Evolutionary conservation across 2,888 invertebrate species (phyloP).

Genomic region (Drosophila cracens): DNA sequence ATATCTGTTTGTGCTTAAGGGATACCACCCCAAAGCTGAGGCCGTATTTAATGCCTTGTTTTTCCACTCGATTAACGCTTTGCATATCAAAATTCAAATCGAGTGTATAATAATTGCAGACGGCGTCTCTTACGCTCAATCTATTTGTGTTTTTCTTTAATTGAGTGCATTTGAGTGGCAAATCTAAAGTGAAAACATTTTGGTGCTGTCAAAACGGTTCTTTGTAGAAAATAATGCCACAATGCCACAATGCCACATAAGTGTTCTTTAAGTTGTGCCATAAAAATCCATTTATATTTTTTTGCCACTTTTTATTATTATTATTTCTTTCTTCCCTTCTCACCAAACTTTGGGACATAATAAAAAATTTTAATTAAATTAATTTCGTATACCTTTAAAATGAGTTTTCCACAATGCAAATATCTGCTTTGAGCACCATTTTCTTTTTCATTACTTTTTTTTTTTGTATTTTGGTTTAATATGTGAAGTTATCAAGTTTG

Average conservation of each 20-base stretch:
- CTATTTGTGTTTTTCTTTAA: slow-evolving; percentile 14
- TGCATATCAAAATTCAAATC: slow-evolving; percentile 20
- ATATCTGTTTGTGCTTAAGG: neutral
- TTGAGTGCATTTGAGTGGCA: slow-evolving; percentile 21
- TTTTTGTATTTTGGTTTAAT: neutral
- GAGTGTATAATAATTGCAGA: slow-evolving; percentile 28
- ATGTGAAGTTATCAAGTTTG: neutral
- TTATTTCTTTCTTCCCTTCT: neutral
- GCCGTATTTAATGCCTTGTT: neutral
- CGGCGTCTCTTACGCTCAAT: slow-evolving; percentile 11
- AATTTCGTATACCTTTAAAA: neutral
- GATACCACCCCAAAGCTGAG: neutral
- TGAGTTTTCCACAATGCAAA: slow-evolving; percentile 2
- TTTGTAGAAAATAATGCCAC: neutral
- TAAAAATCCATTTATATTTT: neutral
- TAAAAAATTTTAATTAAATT: neutral
- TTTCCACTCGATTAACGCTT: slow-evolving; percentile 29
- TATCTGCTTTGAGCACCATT: neutral
- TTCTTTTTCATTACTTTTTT: neutral
- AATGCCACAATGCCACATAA: neutral
- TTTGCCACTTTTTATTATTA: neutral
- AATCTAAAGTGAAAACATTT: neutral
- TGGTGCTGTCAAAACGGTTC: neutral
- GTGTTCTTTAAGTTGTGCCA: neutral
- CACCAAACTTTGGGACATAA: neutral